Conservation (phyloP, 1,140 invertebrate genomes). For the Lucilia cuprina region DNA sequence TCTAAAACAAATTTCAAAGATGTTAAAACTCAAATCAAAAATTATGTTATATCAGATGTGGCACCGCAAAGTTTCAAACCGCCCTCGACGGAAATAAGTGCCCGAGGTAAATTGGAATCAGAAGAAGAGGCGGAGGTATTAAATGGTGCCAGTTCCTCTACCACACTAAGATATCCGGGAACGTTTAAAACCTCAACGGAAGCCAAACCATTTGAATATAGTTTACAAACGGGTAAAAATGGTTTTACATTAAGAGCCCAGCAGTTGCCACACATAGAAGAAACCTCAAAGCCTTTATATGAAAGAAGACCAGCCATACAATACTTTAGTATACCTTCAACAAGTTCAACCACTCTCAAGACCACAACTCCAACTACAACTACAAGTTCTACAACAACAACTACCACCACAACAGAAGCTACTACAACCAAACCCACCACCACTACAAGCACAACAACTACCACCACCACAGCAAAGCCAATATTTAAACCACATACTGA, state of each 20-base stretch:
- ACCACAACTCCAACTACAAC: constrained; percentile 36
- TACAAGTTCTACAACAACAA: constrained; percentile 35
- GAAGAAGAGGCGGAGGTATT: constrained; percentile 16
- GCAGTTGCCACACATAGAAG: constrained; percentile 33
- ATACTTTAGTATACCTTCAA: constrained; percentile 17
- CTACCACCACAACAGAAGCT: constrained; percentile 19
- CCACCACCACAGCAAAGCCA: background rate
- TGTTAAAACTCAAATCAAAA: constrained; percentile 51
- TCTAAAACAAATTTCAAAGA: background rate
- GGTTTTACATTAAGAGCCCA: constrained; percentile 50
- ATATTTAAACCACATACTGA: background rate
- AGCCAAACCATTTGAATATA: constrained; percentile 49
- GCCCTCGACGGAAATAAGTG: constrained; percentile 13
- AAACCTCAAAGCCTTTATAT: constrained; percentile 37
- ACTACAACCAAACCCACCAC: constrained; percentile 36
- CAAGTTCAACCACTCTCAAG: background rate
- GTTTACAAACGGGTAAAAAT: constrained; percentile 47
- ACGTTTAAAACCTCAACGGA: constrained; percentile 37
- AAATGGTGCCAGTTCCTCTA: constrained; percentile 29
- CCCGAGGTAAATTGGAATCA: background rate
- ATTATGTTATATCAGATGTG: constrained; percentile 53
- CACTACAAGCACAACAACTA: constrained; percentile 36
- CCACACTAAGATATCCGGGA: constrained; percentile 11
- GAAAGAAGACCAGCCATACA: constrained; percentile 33
- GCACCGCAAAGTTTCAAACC: constrained; percentile 56